These are phyloP conservation scores for Galaxea fascicularis DNA, from an alignment of 92 coral and sea anemone genomes.

Conservation along the genomic window DNA sequence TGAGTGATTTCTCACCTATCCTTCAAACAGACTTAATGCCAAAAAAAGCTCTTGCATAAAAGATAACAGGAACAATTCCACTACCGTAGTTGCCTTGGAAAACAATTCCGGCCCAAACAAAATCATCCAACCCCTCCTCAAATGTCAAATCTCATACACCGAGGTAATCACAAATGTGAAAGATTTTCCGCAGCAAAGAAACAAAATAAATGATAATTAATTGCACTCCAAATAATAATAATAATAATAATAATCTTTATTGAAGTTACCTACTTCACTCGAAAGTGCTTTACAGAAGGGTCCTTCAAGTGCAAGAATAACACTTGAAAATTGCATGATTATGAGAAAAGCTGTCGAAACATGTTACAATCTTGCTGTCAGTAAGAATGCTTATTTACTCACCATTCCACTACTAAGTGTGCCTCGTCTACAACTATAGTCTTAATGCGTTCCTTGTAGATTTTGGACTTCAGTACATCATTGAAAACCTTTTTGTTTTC, in stretches of 20 bases:
- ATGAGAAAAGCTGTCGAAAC: neutral
- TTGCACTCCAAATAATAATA: too few relatives aligned
- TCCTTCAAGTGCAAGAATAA: conserved; percentile 7
- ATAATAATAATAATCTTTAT: too few relatives aligned
- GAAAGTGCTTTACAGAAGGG: conserved; percentile 4
- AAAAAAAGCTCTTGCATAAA: too few relatives aligned
- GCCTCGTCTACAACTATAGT: too few relatives aligned
- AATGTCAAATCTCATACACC: too few relatives aligned
- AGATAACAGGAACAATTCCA: neutral
- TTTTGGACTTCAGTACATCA: neutral
- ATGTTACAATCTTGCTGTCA: too few relatives aligned
- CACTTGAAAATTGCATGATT: neutral
- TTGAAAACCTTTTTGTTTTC: neutral
- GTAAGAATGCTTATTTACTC: too few relatives aligned
- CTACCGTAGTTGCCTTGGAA: neutral
- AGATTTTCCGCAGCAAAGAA: too few relatives aligned
- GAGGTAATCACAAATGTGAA: too few relatives aligned
- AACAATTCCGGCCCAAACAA: neutral
- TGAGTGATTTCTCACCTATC: neutral
- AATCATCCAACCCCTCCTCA: conserved; percentile 3
- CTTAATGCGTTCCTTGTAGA: neutral
- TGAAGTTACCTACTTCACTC: conserved; percentile 6
- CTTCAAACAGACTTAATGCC: neutral
- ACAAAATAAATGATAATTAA: too few relatives aligned
- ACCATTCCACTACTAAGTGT: too few relatives aligned